Evolutionary conservation across 2,797 vertebrate genomes (phyloP).

Genomic region (Darevskia mixta): DNA sequence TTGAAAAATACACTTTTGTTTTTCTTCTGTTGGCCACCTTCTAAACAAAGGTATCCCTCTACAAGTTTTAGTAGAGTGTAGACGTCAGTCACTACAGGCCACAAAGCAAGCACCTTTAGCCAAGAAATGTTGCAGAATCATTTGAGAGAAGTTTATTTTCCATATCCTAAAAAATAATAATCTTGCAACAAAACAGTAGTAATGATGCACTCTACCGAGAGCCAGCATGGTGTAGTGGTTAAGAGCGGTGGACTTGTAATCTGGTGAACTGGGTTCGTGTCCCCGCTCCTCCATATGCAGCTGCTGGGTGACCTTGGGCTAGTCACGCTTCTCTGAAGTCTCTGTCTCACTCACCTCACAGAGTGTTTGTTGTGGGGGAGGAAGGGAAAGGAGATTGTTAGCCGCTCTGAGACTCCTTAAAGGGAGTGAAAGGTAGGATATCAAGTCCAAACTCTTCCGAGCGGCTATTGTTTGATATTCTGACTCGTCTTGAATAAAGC

Average conservation of each 20-base stretch:
- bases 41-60: neutral
- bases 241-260: too few relatives aligned
- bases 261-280: too few relatives aligned
- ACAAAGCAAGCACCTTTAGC: neutral
- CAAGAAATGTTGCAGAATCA: neutral
- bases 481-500: neutral
- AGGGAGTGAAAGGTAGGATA: too few relatives aligned
- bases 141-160: neutral
- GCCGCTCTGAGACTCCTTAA: too few relatives aligned
- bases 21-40: neutral
- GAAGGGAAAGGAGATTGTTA: too few relatives aligned
- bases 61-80: neutral
- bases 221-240: too few relatives aligned
- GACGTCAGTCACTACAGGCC: neutral
- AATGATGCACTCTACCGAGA: neutral
- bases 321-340: too few relatives aligned
- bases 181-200: neutral
- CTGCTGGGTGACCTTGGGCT: too few relatives aligned
- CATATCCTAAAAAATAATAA: neutral
- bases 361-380: too few relatives aligned
- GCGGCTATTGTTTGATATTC: neutral
- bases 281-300: too few relatives aligned
- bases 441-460: too few relatives aligned
- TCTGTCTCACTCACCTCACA: too few relatives aligned
- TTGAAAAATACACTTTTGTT: neutral